Conservation (phyloP, 2,113 vertebrate genomes). For the Aldabrachelys gigantea region DNA sequence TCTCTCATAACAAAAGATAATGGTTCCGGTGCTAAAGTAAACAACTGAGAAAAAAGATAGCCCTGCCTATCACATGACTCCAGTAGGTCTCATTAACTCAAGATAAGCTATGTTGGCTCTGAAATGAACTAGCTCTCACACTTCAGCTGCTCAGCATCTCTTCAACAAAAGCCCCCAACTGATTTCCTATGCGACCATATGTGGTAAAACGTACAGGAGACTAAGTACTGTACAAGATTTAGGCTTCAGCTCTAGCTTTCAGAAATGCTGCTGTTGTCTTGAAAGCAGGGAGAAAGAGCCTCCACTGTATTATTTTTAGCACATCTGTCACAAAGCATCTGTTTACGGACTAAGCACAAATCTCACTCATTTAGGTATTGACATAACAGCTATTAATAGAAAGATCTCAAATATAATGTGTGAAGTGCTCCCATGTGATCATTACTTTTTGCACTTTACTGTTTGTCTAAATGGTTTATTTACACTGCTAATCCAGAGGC, state of each 20-base stretch:
- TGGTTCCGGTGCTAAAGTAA: not conserved
- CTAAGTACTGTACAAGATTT: not conserved
- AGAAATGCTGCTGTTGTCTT: not conserved
- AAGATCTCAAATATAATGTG: not conserved
- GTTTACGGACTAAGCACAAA: not conserved
- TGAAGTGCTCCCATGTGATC: not conserved
- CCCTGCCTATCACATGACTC: not conserved
- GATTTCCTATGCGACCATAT: not conserved
- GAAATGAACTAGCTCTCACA: not conserved
- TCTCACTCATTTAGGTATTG: not conserved
- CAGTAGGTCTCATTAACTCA: slow-evolving; percentile 14
- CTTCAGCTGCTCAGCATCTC: not conserved
- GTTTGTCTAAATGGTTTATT: not conserved
- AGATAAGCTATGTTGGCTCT: not conserved
- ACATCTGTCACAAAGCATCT: not conserved
- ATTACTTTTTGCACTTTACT: not conserved
- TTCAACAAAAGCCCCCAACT: not conserved
- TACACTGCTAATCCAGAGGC: not conserved
- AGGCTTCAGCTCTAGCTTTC: not conserved
- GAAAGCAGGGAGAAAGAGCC: not conserved
- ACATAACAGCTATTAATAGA: not conserved
- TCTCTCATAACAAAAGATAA: not conserved
- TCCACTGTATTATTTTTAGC: not conserved
- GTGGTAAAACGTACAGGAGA: not conserved
- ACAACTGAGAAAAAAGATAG: not conserved